A percentile compares a stretch with the other conserved stretches of the same genome.
Evolutionary conservation across 1,140 invertebrate genomes (phyloP).

Genomic region (Bombus waltoni): DNA sequence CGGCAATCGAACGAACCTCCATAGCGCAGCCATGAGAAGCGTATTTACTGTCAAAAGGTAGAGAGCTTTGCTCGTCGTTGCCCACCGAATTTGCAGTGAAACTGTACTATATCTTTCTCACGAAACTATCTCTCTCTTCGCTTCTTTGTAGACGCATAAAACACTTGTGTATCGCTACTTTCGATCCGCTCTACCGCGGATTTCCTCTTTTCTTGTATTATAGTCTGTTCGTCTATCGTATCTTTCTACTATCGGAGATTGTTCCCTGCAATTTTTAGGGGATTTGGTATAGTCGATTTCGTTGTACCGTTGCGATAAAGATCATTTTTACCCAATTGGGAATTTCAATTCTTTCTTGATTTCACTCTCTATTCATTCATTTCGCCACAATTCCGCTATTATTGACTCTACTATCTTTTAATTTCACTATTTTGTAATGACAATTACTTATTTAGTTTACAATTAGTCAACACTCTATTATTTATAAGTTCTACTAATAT

Average conservation of each 20-base stretch:
- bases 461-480: too few species aligned
- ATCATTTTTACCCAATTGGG: too few species aligned
- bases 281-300: neutral
- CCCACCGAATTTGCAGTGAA: constrained; percentile 20
- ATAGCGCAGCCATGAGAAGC: neutral
- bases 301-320: neutral
- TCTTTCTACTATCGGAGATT: neutral
- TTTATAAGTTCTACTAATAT: too few species aligned
- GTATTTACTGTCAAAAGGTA: constrained; percentile 24
- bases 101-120: constrained; percentile 13
- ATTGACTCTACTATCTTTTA: too few species aligned
- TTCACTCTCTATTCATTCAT: neutral
- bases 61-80: constrained; percentile 35
- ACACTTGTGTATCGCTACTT: constrained; percentile 22
- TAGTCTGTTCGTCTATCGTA: neutral
- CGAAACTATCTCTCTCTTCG: constrained; percentile 24
- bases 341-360: neutral
- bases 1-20: constrained; percentile 33
- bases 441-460: too few species aligned
- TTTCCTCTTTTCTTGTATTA: neutral
- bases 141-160: constrained; percentile 43
- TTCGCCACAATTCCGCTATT: neutral
- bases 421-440: too few species aligned
- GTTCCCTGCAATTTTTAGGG: neutral
- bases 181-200: constrained; percentile 20